A percentile compares a stretch with the other conserved stretches of the same genome.
Conservation (phyloP, 2,888 invertebrate genomes). For the Crematogaster levior region DNA sequence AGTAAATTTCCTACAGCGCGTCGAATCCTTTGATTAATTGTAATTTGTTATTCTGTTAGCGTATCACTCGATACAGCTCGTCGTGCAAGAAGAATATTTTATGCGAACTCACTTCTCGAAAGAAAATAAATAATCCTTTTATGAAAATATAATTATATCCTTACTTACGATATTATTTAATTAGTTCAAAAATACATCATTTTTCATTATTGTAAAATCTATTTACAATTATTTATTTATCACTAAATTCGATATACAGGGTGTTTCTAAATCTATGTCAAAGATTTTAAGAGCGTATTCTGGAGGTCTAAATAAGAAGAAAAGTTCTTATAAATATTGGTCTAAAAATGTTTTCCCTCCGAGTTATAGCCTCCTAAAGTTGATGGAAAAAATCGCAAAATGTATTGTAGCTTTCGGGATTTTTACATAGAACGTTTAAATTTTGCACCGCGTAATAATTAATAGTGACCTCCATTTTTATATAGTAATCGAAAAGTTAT, state of each 20-base stretch:
- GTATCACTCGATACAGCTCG: neutral
- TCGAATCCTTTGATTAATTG: conserved; percentile 1
- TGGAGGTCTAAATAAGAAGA: no score
- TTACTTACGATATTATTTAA: neutral
- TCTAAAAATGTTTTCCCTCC: no score
- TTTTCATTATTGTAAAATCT: neutral
- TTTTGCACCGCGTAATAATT: no score
- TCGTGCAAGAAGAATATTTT: neutral
- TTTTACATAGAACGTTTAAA: no score
- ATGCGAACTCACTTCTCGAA: neutral
- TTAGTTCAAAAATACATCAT: neutral
- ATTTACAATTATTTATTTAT: neutral
- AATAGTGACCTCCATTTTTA: no score
- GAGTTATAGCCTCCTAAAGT: no score
- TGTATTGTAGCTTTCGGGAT: no score
- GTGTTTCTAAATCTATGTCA: no score
- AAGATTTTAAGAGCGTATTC: no score
- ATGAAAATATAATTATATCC: neutral
- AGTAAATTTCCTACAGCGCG: neutral
- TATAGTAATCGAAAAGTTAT: no score
- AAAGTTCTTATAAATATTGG: no score
- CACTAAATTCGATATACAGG: neutral
- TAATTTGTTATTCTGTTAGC: neutral
- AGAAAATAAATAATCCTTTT: neutral
- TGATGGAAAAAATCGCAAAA: no score